Base-by-base conservation (phyloP, 2,888 invertebrate genomes). In the Drosophila rubida region DNA sequence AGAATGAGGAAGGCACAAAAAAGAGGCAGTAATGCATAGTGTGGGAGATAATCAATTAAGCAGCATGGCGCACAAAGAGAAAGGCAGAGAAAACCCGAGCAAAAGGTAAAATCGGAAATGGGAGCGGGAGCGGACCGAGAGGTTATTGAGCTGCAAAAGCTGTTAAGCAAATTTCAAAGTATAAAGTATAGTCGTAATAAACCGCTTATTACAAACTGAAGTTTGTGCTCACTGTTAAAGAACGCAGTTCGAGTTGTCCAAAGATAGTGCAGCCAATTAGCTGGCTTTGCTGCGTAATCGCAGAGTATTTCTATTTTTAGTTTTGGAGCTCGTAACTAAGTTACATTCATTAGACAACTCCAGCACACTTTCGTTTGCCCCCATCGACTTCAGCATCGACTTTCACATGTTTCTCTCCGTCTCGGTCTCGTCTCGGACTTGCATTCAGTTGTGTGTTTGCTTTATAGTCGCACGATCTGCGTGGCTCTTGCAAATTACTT, bases 391-490 rank as follows among this genome's bases (percentile, higher is more conserved):
- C 51, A 59, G 39, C 64, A 60, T 30, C 60, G 75, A 75, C 74
- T 75, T 75, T 75, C 74, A 75, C 74, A 75, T 75, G 66, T 51
- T 58, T 64, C 49, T 67, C 55, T 41, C 23, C 48, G 14, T 30
- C 8, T 25, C 27, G 44, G 8, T 27, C 14, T 41, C 37, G 19
- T 46, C 30, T n/a, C n/a, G 32, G 35, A 37, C 45, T 55, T 55
- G 49, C 66, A 70, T 66, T 49, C 39, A 50, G 53, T 53, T 41
- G 64, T 41, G 64, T 66, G 49, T 41, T 67, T 66, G 49, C 57
- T 67, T 74, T 70, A 77, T 57, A 50, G 71, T 59, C 71, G 60
- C 83, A 82, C 81, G 81, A 86, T 81, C 86, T 86, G 75, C 75
- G 45, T 49, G 54, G 59, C 61, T 54, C 58, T 69, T 71, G 77